Percentiles rank a stretch among this genome's conserved stretches.
phyloP scores from a whole-genome alignment of 2,113 vertebrate genomes.

The Phoxinus phoxinus region DNA sequence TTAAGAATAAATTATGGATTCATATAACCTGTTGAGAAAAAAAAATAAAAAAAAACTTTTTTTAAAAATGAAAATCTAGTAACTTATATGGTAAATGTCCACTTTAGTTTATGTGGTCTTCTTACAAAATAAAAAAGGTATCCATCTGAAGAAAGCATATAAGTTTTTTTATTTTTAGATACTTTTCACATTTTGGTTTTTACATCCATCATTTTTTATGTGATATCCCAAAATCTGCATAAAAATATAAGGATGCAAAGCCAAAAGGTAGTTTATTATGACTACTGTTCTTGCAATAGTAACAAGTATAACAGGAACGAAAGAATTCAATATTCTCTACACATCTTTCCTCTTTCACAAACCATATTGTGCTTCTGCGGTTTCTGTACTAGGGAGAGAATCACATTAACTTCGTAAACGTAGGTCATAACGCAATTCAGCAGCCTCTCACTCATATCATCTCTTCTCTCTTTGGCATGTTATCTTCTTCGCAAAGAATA shows the following conservation, averaged over 20 bases:
- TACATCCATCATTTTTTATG: not conserved
- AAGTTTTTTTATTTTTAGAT: not conserved
- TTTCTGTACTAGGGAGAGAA: constrained; percentile 2
- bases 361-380: not conserved
- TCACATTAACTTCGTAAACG: constrained; percentile 23
- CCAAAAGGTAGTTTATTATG: not conserved
- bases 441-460: constrained; percentile 51
- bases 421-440: constrained; percentile 50
- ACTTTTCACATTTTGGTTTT: not conserved
- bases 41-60: too few species aligned
- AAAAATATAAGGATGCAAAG: not conserved
- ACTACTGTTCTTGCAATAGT: not conserved
- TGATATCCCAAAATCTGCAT: not conserved
- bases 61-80: not conserved
- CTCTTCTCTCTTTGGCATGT: constrained; percentile 64
- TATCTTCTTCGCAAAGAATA: constrained; percentile 55
- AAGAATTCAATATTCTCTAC: constrained; percentile 1
- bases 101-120: not conserved
- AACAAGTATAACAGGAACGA: not conserved
- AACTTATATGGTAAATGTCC: not conserved
- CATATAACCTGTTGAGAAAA: not conserved
- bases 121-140: not conserved
- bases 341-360: not conserved
- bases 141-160: not conserved
- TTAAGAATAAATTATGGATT: not conserved